Base-by-base conservation (phyloP, 2,888 invertebrate genomes). In the Tortrix viridana region DNA sequence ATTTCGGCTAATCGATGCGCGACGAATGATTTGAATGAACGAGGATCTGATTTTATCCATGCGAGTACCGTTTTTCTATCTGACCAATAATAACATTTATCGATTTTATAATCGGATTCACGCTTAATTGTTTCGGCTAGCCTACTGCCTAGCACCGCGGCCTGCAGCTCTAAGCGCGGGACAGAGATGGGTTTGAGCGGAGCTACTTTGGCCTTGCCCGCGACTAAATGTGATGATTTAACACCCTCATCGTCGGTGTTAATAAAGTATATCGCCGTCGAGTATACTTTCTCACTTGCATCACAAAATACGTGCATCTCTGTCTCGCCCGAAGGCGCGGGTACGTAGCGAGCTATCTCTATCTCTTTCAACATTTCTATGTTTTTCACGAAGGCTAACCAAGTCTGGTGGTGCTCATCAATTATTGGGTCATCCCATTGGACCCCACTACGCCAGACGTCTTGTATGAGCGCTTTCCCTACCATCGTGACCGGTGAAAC, bases 261-360 rank as follows among this genome's bases (percentile, higher is more conserved):
- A 18, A 49, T 37, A 2, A 68, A 67, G 53, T 74, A 75, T 0
- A 62, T 64, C n/a, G 69, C 69, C 9, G 70, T 63, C 5, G 69
- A 66, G 65, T 68, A 69, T 6, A 73, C 71, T 19, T 65, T 26
- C 48, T 69, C 66, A 52, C 75, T 70, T 7, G 72, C 72, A 49
- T 75, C 74, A 46, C 71, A 66, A 46, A 74, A 76, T 1, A 69
- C 58, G 55, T 74, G 74, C 5, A 20, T 20, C 14, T 3, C 22
- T 5, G 6, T 12, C 1, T 2, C 12, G 1, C 18, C 12, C 2
- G 1, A 1, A 2, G 18, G 18, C 20, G 46, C 20, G 9, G 3
- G 46, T 20, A 20, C 46, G 46, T 5, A 46, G 9, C 19, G 19
- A 9, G n/a, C 16, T 2, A n/a, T 18, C 7, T 43, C 43, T 43